phyloP scores from a whole-genome alignment of 2,888 invertebrate species.

The Agrotis exclamationis region DNA sequence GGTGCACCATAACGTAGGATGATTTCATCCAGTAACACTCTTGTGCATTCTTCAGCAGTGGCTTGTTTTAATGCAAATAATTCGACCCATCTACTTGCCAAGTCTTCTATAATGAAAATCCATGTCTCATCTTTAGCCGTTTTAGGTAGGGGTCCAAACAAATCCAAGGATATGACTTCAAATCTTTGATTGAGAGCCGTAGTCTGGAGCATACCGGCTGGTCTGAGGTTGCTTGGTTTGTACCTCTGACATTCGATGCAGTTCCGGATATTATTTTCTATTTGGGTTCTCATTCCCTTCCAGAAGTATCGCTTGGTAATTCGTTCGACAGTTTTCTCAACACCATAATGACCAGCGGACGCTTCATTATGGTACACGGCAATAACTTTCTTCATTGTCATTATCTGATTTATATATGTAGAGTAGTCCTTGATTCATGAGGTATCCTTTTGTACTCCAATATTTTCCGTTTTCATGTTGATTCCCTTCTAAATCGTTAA shows the following conservation, averaged over 20 bases:
- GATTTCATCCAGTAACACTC: not conserved
- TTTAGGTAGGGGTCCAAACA: conserved; percentile 49
- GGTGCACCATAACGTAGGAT: conserved; percentile 5
- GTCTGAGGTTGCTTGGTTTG: conserved; percentile 54
- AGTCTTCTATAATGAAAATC: not conserved
- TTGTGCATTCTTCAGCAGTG: not conserved
- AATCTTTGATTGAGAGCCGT: conserved; percentile 43
- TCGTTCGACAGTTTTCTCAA: no score
- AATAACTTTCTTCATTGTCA: conserved; percentile 39
- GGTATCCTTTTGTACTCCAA: conserved; percentile 4
- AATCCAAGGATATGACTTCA: conserved; percentile 56
- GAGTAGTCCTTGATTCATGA: conserved; percentile 56
- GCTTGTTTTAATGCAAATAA: conserved; percentile 1
- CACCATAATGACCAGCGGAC: conserved; percentile 16
- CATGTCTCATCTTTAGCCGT: no score
- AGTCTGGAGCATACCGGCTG: conserved; percentile 53
- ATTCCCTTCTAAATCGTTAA: conserved; percentile 40
- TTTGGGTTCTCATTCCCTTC: conserved; percentile 64
- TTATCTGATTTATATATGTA: conserved; percentile 51
- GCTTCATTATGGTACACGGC: conserved; percentile 21
- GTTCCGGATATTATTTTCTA: conserved; percentile 34
- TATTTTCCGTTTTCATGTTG: conserved; percentile 38
- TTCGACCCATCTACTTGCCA: conserved; percentile 3
- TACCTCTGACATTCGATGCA: conserved; percentile 56
- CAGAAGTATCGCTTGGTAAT: conserved; percentile 63